These are phyloP conservation scores for Monarcha castaneiventris DNA, from an alignment of 2,113 vertebrate genomes.

Conservation along the genomic window DNA sequence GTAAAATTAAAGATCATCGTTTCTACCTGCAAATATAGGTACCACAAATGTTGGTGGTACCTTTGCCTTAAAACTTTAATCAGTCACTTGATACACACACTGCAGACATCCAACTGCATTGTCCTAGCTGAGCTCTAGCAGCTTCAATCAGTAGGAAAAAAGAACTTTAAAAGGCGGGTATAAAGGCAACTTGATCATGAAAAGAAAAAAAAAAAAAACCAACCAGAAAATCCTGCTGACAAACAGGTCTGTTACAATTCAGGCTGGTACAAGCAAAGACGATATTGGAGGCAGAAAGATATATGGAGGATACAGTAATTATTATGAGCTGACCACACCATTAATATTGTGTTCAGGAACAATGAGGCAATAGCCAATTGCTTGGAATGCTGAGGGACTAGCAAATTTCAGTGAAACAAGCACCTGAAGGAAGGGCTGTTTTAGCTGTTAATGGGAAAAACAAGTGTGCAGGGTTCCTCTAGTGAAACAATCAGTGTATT, in stretches of 20 bases:
- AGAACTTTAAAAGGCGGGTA: not conserved
- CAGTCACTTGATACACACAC: not conserved
- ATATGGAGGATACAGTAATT: not conserved
- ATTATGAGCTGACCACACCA: not conserved
- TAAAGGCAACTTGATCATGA: not conserved
- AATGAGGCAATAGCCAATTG: not conserved
- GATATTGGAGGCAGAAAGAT: not conserved
- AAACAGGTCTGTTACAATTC: not conserved
- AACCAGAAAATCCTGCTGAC: not conserved
- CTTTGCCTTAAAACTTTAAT: not conserved
- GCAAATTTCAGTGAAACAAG: not conserved
- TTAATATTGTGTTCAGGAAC: not conserved
- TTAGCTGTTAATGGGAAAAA: not conserved
- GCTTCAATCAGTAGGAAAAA: not conserved
- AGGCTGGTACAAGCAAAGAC: not conserved
- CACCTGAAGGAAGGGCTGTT: not conserved
- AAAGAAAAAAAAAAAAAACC: not conserved
- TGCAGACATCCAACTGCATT: not conserved
- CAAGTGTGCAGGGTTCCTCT: not conserved
- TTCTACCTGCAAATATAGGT: not conserved
- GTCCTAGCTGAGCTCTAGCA: not conserved
- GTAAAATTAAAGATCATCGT: not conserved
- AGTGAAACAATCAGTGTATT: not conserved
- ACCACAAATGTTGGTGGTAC: not conserved
- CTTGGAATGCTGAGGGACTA: not conserved